Evolutionary conservation across 2,888 invertebrate genomes (phyloP), one percentile per base, ranked within the genome.

Genomic region (Carpatolechia fugitivella): DNA sequence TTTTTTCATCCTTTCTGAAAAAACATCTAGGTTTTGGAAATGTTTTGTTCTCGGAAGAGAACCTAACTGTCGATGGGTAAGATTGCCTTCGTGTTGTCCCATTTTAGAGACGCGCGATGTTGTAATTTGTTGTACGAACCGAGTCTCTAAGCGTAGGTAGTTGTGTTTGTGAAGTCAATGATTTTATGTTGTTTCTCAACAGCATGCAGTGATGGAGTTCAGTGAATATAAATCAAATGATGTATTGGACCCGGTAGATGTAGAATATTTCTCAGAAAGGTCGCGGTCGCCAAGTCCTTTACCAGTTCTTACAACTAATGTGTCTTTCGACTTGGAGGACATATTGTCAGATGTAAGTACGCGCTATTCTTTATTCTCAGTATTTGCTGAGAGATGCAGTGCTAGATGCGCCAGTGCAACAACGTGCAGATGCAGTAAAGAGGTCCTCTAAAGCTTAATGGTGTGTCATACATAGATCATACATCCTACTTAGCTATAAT

Each of bases 141-240:
- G 54, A 58, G 61, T 62, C 57, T 57, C 56, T 48, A 66, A 63
- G 57, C 59, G 18, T 58, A 59, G n/a, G n/a, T n/a, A 64, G 65
- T 59, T 67, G 70, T 78, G 74, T 78, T 76, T 77, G 74, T 74
- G 63, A 68, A 71, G 69, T 74, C 67, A 64, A 71, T 70, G 60
- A 63, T 56, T 74, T 69, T 72, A 64, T 72, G 67, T 69, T 79
- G 72, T 80, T 78, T 82, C 68, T 69, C 77, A 74, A 78, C 82
- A 90, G 90, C 83, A 77, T 76, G 72, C 76, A 84, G 89, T 87
- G 80, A 90, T 90, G 90, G 90, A 89, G 87, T 85, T 86, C 80
- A 83, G 80, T 85, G 86, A 78, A 75, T 80, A 78, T 81, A 74
- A 68, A 59, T 73, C 74, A 78, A 83, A 82, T 77, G 85, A 82